Evolutionary conservation across 1,140 invertebrate genomes (phyloP).

Genomic region (Aethina tumida): DNA sequence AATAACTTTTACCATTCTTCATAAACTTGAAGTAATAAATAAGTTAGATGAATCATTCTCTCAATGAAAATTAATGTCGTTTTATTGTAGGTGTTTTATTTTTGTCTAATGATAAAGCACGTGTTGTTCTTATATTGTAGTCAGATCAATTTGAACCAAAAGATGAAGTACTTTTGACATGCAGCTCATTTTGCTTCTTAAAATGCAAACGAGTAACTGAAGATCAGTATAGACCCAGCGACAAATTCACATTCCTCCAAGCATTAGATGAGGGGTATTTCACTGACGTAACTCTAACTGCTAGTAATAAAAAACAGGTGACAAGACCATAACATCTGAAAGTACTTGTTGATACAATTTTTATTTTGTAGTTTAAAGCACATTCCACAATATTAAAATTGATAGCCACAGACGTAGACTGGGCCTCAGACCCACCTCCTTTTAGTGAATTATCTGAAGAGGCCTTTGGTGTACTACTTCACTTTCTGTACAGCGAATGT

Average conservation of each 20-base stretch:
- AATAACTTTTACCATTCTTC: conserved; percentile 6
- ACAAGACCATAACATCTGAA: background rate
- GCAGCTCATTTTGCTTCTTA: conserved; percentile 53
- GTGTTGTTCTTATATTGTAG: conserved; percentile 10
- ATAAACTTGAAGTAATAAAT: too few relatives aligned
- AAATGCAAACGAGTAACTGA: conserved; percentile 48
- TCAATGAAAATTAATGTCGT: conserved; percentile 3
- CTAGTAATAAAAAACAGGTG: conserved; percentile 45
- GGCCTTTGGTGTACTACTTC: conserved; percentile 46
- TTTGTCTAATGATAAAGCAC: conserved; percentile 3
- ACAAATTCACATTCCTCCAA: conserved; percentile 45
- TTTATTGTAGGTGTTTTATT: background rate
- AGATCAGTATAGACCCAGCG: conserved; percentile 35
- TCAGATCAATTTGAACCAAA: conserved; percentile 34
- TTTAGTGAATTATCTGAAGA: conserved; percentile 44
- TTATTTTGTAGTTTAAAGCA: conserved; percentile 44
- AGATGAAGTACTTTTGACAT: conserved; percentile 46
- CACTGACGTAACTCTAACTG: conserved; percentile 46
- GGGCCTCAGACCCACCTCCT: conserved; percentile 38
- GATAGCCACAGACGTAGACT: conserved; percentile 44
- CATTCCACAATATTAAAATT: conserved; percentile 49
- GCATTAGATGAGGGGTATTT: conserved; percentile 57
- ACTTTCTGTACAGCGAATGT: conserved; percentile 56
- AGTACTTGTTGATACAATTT: background rate
- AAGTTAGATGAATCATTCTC: conserved; percentile 2